Base-by-base conservation (phyloP, 2,888 invertebrate genomes). In the Melangyna quadrimaculata region DNA sequence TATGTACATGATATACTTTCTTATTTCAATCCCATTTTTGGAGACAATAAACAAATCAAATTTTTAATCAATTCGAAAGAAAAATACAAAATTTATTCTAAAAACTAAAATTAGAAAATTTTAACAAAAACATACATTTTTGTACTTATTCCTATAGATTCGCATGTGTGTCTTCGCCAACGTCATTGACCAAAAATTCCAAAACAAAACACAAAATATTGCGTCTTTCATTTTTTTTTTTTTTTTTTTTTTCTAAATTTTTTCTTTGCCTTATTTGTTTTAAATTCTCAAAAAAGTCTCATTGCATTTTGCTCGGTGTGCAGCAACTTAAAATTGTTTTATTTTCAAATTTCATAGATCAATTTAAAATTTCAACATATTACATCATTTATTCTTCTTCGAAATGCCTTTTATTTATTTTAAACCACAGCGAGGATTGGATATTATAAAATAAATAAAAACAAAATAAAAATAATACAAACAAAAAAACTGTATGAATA, bases 351-450 rank as follows among this genome's bases (percentile, higher is more conserved):
- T 69, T 67, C 73, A 59, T 67, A 59, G 57, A 67, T 43, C 40
- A 79, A 73, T 79, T 74, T 61, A 17, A 53, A 61, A 40, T 73
- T 69, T 79, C 73, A 67, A 61, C 48, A 73, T 43, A 65, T 67
- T 57, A 24, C 43, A 55, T 79, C 73, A 67, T 79, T 73, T 73
- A 22, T 55, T 43, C 43, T 61, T 65, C 53, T 74, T 63, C 74
- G 59, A 61, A 35, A 63, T 65, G 37, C 53, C 65, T 72, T 78
- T 43, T 17, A 45, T 74, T 63, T 53, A 35, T 43, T 75, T 67
- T 24, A n/a, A 45, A 19, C 35, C 9, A n/a, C n/a, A n/a, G 10
- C 14, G 17, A n/a, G 51, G 43, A 17, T 14, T n/a, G 9, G 59
- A 61, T 37, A 7, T 24, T 59, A 59, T 59, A 59, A 59, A 59